phyloP scores from a whole-genome alignment of 35 echinoderm and acorn worm genomes.

The Ophiothrix spiculata region DNA sequence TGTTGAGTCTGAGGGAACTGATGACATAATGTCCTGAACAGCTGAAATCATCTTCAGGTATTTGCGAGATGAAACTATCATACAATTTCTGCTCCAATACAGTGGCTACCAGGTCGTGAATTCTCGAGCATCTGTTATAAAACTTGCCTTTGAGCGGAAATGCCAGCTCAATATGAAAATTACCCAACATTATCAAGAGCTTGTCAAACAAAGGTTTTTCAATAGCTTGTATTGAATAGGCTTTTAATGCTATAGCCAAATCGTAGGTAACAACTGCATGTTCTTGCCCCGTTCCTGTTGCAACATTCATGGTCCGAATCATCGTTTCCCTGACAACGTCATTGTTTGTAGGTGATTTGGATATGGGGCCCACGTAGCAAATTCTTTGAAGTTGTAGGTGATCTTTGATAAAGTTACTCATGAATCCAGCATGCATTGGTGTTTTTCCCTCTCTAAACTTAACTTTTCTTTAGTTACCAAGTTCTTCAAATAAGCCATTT shows the following conservation, averaged over 20 bases:
- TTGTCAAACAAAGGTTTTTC: constrained; percentile 64
- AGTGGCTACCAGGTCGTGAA: constrained; percentile 62
- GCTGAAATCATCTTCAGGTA: constrained; percentile 26
- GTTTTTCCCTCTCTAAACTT: constrained; percentile 43
- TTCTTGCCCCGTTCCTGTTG: constrained; percentile 59
- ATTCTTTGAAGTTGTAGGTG: constrained; percentile 60
- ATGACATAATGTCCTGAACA: too few relatives aligned
- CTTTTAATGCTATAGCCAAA: constrained; percentile 56
- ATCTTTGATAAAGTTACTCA: constrained; percentile 61
- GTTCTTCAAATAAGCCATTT: too few relatives aligned
- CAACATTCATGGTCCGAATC: constrained; percentile 49
- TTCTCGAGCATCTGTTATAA: constrained; percentile 73
- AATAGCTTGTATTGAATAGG: constrained; percentile 39
- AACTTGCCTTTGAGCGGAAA: constrained; percentile 81
- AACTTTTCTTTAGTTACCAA: too few relatives aligned
- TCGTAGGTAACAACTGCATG: constrained; percentile 82
- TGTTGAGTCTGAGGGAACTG: too few relatives aligned
- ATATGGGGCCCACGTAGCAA: constrained; percentile 77
- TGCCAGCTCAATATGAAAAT: constrained; percentile 70
- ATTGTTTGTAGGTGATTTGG: constrained; percentile 84
- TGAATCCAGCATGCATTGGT: constrained; percentile 60
- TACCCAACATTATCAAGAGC: constrained; percentile 65
- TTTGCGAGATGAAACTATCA: constrained; percentile 4
- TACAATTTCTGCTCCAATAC: constrained; percentile 60
- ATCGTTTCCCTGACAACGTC: constrained; percentile 78